These are phyloP conservation scores for Malthinus seriepunctatus DNA, from an alignment of 2,888 invertebrate genomes.

Conservation along the genomic window DNA sequence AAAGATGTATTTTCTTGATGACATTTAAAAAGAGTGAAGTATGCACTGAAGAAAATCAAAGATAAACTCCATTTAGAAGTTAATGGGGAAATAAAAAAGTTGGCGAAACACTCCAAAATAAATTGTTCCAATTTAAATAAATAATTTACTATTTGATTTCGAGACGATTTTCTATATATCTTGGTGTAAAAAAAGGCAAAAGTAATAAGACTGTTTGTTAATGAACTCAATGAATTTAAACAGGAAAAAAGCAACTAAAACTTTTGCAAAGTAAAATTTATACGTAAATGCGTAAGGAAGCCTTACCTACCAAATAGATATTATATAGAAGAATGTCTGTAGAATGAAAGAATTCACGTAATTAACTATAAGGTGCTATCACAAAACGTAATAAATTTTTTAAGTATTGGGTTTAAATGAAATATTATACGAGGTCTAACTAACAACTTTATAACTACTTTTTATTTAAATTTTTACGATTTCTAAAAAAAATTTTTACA, in stretches of 20 bases:
- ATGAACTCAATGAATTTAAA: conserved; percentile 19
- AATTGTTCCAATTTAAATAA: conserved; percentile 17
- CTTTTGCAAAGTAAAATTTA: conserved; percentile 35
- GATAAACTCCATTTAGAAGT: not conserved
- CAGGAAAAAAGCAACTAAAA: conserved; percentile 21
- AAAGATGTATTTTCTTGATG: too few species aligned
- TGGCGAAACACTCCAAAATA: conserved; percentile 7
- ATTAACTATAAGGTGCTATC: conserved; percentile 40
- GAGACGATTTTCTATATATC: conserved; percentile 11
- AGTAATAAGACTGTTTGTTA: conserved; percentile 14
- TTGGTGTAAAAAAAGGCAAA: conserved; percentile 6
- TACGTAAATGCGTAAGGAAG: conserved; percentile 34
- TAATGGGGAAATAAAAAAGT: not conserved
- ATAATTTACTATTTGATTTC: conserved; percentile 16
- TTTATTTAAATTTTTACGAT: too few species aligned
- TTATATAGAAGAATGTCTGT: conserved; percentile 41
- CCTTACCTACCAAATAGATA: conserved; percentile 33
- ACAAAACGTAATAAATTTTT: conserved; percentile 40
- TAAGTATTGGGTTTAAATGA: conserved; percentile 34
- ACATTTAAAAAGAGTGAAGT: not conserved
- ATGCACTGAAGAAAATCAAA: not conserved
- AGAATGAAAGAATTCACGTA: conserved; percentile 45
- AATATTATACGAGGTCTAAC: conserved; percentile 23
- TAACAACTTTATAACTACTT: too few species aligned
- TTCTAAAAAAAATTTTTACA: too few species aligned